Evolutionary conservation across 30 jellyfish, hydroid and myxozoan genomes (phyloP).

Genomic region (Mastigias papua): DNA sequence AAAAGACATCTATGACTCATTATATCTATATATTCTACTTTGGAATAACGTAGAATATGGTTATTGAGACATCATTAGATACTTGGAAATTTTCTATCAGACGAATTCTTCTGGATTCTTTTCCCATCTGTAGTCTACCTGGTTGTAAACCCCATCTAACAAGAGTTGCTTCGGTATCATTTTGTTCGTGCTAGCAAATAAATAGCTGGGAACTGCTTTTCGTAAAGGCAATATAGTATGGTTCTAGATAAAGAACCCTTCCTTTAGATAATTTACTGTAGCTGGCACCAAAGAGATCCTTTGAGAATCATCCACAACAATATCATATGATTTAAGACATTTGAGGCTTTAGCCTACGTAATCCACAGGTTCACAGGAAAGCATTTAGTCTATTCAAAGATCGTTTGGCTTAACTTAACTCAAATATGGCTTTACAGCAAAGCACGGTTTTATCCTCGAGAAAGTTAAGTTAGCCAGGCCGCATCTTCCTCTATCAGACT

Average conservation of each 20-base stretch:
- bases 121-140: too few species aligned
- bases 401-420: constrained; percentile 11
- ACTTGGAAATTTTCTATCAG: too few species aligned
- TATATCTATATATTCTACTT: too few species aligned
- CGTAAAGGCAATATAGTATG: too few species aligned
- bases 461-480: not conserved
- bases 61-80: too few species aligned
- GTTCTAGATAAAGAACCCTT: not conserved
- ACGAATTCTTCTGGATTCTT: too few species aligned
- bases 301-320: not conserved
- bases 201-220: not conserved
- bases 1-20: too few species aligned
- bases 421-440: constrained; percentile 17
- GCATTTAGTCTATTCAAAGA: constrained; percentile 6
- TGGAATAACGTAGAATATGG: too few species aligned
- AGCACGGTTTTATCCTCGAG: constrained; percentile 7
- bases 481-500: not conserved
- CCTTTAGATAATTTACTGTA: not conserved
- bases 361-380: constrained; percentile 13
- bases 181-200: too few species aligned
- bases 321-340: not conserved
- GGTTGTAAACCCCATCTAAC: too few species aligned
- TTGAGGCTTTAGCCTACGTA: constrained; percentile 1
- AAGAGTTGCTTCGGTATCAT: too few species aligned
- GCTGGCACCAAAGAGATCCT: constrained; percentile 1